These are phyloP conservation scores for Agrypnus murinus DNA, from an alignment of 2,888 invertebrate genomes.

Conservation along the genomic window DNA sequence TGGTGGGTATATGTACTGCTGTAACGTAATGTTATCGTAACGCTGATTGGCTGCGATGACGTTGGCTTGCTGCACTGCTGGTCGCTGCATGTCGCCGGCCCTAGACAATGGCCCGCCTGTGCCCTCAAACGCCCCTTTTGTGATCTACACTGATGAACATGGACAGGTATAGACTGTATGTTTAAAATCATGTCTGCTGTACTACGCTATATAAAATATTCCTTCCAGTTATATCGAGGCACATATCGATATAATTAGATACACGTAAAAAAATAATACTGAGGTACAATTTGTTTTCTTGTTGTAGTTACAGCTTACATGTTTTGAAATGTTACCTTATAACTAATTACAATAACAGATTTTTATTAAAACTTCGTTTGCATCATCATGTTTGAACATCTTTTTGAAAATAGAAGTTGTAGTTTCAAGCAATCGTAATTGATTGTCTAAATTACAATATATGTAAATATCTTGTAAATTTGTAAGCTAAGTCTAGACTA, in stretches of 20 bases:
- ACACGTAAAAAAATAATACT: constrained; percentile 19
- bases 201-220: constrained; percentile 61
- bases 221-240: constrained; percentile 33
- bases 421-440: constrained; percentile 4
- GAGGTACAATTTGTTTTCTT: constrained; percentile 26
- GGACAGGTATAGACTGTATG: constrained; percentile 88
- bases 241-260: not conserved
- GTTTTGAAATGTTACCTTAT: constrained; percentile 57
- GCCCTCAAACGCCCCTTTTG: constrained; percentile 93
- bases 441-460: not conserved
- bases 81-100: constrained; percentile 76
- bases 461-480: too few relatives aligned
- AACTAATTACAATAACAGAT: constrained; percentile 62
- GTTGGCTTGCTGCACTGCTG: constrained; percentile 71
- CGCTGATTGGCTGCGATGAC: constrained; percentile 71
- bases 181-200: constrained; percentile 70
- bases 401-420: not conserved
- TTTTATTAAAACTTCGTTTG: constrained; percentile 28
- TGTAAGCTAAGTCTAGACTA: too few relatives aligned
- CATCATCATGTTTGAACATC: constrained; percentile 36
- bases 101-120: constrained; percentile 80
- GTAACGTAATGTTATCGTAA: constrained; percentile 71
- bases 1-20: constrained; percentile 70
- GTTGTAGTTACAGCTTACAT: constrained; percentile 65
- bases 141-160: constrained; percentile 96